Evolutionary conservation across 2,113 vertebrate genomes (phyloP).

Genomic region (Serinus canaria): DNA sequence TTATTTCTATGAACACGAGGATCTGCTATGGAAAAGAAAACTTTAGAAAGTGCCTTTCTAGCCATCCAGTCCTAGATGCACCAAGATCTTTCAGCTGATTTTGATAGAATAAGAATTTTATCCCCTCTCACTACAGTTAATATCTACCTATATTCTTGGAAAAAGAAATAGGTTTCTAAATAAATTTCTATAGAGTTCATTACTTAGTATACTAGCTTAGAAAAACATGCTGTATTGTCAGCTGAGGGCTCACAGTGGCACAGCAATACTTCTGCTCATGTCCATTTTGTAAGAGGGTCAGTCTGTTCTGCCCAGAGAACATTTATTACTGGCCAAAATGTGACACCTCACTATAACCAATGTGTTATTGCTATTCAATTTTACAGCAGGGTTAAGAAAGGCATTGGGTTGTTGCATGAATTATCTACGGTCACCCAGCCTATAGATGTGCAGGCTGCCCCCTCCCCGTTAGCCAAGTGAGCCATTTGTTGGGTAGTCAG

Average conservation of each 20-base stretch:
- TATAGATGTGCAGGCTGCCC: neutral
- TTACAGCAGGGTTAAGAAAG: constrained; percentile 4
- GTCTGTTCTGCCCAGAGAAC: neutral
- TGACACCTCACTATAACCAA: neutral
- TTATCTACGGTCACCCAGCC: neutral
- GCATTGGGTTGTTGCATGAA: neutral
- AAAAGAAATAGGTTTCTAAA: neutral
- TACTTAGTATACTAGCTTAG: neutral
- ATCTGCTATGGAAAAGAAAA: neutral
- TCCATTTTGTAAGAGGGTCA: neutral
- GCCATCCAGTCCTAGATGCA: neutral
- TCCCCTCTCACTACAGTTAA: neutral
- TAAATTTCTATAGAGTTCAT: neutral
- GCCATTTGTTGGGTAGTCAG: constrained; percentile 45
- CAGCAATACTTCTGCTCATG: neutral
- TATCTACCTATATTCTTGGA: neutral
- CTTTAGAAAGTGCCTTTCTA: neutral
- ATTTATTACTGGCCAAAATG: neutral
- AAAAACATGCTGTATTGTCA: neutral
- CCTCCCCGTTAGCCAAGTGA: neutral
- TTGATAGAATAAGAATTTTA: neutral
- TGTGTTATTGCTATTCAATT: neutral
- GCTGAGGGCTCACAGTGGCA: neutral
- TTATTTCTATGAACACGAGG: neutral
- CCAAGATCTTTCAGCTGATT: neutral